Evolutionary conservation across 2,797 vertebrate genomes (phyloP), one percentile per base, ranked within the genome.

Genomic region (Myotis planiceps): DNA sequence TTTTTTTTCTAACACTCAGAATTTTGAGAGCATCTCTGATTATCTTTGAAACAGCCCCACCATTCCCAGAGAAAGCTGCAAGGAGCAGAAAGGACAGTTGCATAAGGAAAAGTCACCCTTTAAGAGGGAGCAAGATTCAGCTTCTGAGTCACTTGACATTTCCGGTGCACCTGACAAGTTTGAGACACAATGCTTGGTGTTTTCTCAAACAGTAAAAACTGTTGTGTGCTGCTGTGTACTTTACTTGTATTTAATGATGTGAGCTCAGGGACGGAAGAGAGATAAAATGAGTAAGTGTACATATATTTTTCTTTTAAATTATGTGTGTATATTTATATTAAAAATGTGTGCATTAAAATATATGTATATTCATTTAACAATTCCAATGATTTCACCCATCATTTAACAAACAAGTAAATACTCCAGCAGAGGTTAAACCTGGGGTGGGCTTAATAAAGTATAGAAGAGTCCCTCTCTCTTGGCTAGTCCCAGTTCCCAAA

Each of bases 1-100:
- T 81, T 83, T 93, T 93, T 93, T 92, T 93, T 90, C 74, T 95
- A 72, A 82, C 69, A 76, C 49, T 86, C 63, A 78, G 63, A 90
- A 95, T 74, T 94, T 81, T 83, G 66, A 96, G 75, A 92, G 14
- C 65, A 55, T 23, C 51, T 86, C 34, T 65, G 75, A 66, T 88
- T 47, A 63, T 72, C 89, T 96, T 42, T 92, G 69, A 95, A 94
- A 84, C n/a, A 78, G 58, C 29, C 27, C 49, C 23, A 9, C 23
- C 27, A 65, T 39, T 71, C 34, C 68, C 78, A 78, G n/a, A 80
- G 85, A 87, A 79, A 83, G 49, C 37, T 37, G 9, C 32, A 81
- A 75, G 79, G n/a, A 80, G 29, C 53, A 72, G 37, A 81, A 83
- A 90, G 42, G n/a, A 37, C 12, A 85, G 25, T 39, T 47, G 16